Percentiles rank a stretch among this genome's conserved stretches.
These are phyloP conservation scores for Hypanus sabinus DNA, from an alignment of 2,113 vertebrate genomes.

Conservation along the genomic window DNA sequence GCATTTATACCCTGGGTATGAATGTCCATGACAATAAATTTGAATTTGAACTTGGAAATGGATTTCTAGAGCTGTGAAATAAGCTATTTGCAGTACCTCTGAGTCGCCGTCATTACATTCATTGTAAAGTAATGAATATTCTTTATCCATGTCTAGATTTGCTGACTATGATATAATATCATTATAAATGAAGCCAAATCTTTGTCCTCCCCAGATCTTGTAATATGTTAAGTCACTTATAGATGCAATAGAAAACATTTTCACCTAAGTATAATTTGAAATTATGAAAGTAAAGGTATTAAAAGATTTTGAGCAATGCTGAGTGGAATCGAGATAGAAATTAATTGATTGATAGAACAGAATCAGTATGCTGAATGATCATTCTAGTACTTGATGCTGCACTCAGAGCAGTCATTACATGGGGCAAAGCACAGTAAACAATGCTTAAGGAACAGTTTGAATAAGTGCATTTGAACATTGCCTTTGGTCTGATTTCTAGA, in stretches of 20 bases:
- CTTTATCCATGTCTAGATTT: background rate
- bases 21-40: too few species aligned
- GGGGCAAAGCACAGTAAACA: background rate
- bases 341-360: background rate
- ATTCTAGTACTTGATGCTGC: background rate
- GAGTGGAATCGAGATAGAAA: background rate
- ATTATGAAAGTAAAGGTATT: background rate
- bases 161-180: background rate
- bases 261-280: background rate
- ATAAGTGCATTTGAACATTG: background rate
- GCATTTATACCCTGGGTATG: too few species aligned
- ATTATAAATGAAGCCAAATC: background rate
- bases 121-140: background rate
- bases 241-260: background rate
- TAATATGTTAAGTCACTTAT: background rate
- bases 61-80: too few species aligned
- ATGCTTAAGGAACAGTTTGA: background rate
- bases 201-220: background rate
- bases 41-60: too few species aligned
- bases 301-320: background rate
- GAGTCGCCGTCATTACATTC: too few species aligned
- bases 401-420: background rate
- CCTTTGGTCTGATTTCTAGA: background rate
- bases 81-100: too few species aligned
- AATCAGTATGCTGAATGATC: background rate